Evolutionary conservation across 1,140 invertebrate species (phyloP).

Genomic region (Papilio polytes): DNA sequence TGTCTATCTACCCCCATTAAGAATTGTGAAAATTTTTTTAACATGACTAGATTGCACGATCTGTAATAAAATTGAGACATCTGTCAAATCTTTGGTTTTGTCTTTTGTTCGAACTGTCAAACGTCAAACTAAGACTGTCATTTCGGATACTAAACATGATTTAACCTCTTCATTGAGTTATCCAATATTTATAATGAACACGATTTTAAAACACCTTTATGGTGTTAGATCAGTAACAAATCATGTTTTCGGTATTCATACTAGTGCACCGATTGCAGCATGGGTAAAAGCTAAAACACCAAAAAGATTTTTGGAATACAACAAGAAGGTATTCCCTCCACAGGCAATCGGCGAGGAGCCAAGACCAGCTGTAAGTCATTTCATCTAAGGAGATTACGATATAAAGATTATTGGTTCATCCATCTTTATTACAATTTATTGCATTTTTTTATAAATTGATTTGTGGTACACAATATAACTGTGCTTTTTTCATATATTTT

Average conservation of each 20-base stretch:
- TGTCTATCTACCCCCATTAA: background rate
- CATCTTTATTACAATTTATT: background rate
- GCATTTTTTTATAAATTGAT: no score
- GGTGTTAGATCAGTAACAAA: conserved; percentile 41
- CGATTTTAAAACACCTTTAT: conserved; percentile 51
- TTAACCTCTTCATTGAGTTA: background rate
- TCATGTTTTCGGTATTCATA: conserved; percentile 57
- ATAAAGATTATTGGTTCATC: no score
- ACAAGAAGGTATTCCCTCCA: conserved; percentile 92
- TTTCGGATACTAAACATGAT: background rate
- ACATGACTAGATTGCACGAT: background rate
- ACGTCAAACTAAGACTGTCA: background rate
- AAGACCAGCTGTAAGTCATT: conserved; percentile 91
- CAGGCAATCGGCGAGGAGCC: conserved; percentile 89
- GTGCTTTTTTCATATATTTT: no score
- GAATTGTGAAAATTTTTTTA: background rate
- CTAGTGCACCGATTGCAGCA: conserved; percentile 53
- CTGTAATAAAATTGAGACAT: background rate
- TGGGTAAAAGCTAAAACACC: conserved; percentile 73
- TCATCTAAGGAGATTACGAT: conserved; percentile 28
- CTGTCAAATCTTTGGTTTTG: background rate
- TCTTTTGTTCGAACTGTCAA: no score
- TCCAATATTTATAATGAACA: conserved; percentile 48
- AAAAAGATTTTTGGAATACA: conserved; percentile 86
- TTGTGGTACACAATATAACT: no score